phyloP scores from a whole-genome alignment of 2,888 invertebrate species.

The Nasonovia ribisnigri region DNA sequence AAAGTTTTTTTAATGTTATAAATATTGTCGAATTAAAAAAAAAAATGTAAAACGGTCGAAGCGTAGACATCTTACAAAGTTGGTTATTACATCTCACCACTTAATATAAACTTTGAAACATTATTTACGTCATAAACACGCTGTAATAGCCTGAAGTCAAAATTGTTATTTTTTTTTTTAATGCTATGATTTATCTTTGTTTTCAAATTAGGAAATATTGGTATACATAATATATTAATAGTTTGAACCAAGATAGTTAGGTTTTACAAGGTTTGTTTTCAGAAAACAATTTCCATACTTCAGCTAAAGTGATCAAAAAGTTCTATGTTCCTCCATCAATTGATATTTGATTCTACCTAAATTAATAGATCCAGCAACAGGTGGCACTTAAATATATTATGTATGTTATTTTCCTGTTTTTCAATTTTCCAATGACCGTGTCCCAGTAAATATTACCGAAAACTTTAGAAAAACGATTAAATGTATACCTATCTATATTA shows the following conservation, averaged over 20 bases:
- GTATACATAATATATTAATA: not conserved
- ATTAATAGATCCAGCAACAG: too few species aligned
- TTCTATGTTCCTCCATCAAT: not conserved
- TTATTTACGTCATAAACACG: not conserved
- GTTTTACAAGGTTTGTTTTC: not conserved
- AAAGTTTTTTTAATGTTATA: conserved; percentile 4
- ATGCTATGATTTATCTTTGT: not conserved
- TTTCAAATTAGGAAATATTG: not conserved
- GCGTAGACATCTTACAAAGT: not conserved
- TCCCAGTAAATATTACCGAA: too few species aligned
- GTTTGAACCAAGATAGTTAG: not conserved
- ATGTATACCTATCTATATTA: not conserved
- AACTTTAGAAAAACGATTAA: not conserved
- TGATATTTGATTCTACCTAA: not conserved
- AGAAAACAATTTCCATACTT: not conserved
- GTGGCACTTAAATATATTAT: not conserved
- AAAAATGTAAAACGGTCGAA: not conserved
- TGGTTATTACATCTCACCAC: not conserved
- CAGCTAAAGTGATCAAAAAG: not conserved
- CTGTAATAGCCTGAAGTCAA: too few species aligned
- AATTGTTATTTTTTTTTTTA: not conserved
- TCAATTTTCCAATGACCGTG: not conserved
- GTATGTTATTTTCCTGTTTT: not conserved
- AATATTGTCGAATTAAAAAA: not conserved
- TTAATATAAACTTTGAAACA: not conserved